A percentile compares a stretch with the other conserved stretches of the same genome.
Evolutionary conservation across 2,113 vertebrate genomes (phyloP).

Genomic region (Oncorhynchus kisutch): DNA sequence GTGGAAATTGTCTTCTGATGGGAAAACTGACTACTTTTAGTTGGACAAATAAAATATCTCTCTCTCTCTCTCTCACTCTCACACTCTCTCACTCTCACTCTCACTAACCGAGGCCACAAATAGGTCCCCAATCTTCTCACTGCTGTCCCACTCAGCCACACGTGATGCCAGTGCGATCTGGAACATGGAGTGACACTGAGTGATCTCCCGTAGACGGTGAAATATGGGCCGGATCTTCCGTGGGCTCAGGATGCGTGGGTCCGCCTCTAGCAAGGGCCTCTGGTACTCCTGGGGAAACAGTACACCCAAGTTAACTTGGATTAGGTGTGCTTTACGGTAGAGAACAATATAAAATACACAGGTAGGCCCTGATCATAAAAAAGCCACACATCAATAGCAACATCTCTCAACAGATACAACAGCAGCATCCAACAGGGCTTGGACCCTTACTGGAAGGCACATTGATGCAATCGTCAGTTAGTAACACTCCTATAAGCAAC

Average conservation of each 20-base stretch:
- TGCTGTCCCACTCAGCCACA: conserved; percentile 88
- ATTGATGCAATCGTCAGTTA: neutral
- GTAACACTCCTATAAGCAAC: neutral
- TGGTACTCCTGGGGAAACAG: conserved; percentile 83
- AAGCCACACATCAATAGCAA: neutral
- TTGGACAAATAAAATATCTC: conserved; percentile 17
- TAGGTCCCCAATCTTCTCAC: conserved; percentile 91
- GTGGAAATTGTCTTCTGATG: conserved; percentile 12
- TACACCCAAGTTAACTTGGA: neutral
- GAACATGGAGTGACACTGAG: conserved; percentile 96
- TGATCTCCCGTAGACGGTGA: conserved; percentile 85
- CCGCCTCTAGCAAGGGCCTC: conserved; percentile 85
- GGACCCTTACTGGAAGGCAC: no score
- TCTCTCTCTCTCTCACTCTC: no score
- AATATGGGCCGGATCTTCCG: conserved; percentile 90
- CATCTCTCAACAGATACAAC: neutral
- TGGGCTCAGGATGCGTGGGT: conserved; percentile 85
- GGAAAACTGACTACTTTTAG: conserved; percentile 17
- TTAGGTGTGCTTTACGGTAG: no score
- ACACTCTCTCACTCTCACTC: neutral
- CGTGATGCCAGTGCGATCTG: conserved; percentile 90
- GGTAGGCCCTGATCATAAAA: neutral
- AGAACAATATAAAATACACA: neutral
- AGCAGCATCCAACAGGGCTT: neutral
- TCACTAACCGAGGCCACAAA: conserved; percentile 90